phyloP scores from a whole-genome alignment of 2,113 vertebrate genomes.

The Poeciliopsis occidentalis region DNA sequence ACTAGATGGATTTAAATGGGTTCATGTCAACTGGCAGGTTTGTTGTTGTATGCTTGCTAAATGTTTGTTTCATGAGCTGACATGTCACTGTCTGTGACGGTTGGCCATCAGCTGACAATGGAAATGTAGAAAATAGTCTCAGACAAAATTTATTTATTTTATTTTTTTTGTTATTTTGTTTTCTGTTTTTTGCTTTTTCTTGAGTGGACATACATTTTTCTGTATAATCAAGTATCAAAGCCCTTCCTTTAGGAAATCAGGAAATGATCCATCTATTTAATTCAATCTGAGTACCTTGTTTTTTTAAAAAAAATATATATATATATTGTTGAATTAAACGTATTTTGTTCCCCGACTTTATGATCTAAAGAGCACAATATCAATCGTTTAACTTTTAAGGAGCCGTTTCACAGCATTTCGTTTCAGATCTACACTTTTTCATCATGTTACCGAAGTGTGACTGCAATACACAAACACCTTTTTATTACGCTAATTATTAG shows the following conservation, averaged over 20 bases:
- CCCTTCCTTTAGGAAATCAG: neutral
- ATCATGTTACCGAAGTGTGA: slow-evolving; percentile 4
- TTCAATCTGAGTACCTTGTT: slow-evolving; percentile 49
- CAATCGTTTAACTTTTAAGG: slow-evolving; percentile 54
- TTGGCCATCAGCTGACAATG: slow-evolving; percentile 53
- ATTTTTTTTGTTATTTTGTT: slow-evolving; percentile 14
- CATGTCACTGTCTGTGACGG: slow-evolving; percentile 53
- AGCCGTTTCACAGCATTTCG: slow-evolving; percentile 16
- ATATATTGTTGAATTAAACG: slow-evolving; percentile 60
- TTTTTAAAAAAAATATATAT: slow-evolving; percentile 37
- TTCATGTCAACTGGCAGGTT: slow-evolving; percentile 71
- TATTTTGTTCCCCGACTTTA: slow-evolving; percentile 60
- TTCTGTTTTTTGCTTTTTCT: neutral
- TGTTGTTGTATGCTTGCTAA: slow-evolving; percentile 66
- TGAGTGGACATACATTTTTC: neutral
- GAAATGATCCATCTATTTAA: slow-evolving; percentile 16
- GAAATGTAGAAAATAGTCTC: slow-evolving; percentile 52
- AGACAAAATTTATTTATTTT: slow-evolving; percentile 8
- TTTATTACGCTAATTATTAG: slow-evolving; percentile 8
- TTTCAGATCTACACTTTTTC: slow-evolving; percentile 21
- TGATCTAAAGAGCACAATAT: slow-evolving; percentile 48
- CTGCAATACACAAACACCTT: neutral
- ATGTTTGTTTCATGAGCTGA: slow-evolving; percentile 72
- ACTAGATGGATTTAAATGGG: slow-evolving; percentile 76
- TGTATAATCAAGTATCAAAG: slow-evolving; percentile 34